Evolutionary conservation across 2,113 vertebrate species (phyloP).

Genomic region (Gadus macrocephalus): DNA sequence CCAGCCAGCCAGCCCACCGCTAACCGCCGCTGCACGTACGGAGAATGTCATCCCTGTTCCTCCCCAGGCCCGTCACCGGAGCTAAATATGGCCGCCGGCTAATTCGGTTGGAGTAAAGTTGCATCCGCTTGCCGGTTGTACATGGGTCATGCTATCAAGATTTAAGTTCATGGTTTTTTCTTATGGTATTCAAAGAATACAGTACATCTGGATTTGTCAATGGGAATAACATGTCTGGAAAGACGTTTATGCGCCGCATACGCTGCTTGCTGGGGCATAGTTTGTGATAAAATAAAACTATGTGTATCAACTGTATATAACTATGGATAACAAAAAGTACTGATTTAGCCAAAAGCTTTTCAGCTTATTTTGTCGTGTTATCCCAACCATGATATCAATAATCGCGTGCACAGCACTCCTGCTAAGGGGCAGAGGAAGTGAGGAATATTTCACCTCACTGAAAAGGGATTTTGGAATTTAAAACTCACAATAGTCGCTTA

Average conservation of each 20-base stretch:
- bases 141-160: constrained; percentile 17
- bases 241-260: background rate
- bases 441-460: constrained; percentile 15
- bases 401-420: background rate
- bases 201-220: constrained; percentile 15
- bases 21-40: constrained; percentile 57
- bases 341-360: too few species aligned
- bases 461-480: constrained; percentile 17
- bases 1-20: constrained; percentile 53
- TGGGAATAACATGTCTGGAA: constrained; percentile 10
- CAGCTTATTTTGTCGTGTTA: background rate
- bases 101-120: constrained; percentile 41
- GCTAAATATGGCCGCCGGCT: constrained; percentile 60
- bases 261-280: background rate
- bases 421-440: constrained; percentile 12
- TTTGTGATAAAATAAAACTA: background rate
- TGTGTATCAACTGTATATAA: too few species aligned
- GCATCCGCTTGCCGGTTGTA: constrained; percentile 29
- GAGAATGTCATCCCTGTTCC: constrained; percentile 68
- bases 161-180: constrained; percentile 19
- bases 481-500: constrained; percentile 43
- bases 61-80: constrained; percentile 40
- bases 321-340: too few species aligned
- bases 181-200: constrained; percentile 6
- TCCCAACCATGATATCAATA: constrained; percentile 8